A percentile compares a stretch with the other conserved stretches of the same genome.
phyloP scores from a whole-genome alignment of 2,113 vertebrate genomes.

The Barbus barbus region DNA sequence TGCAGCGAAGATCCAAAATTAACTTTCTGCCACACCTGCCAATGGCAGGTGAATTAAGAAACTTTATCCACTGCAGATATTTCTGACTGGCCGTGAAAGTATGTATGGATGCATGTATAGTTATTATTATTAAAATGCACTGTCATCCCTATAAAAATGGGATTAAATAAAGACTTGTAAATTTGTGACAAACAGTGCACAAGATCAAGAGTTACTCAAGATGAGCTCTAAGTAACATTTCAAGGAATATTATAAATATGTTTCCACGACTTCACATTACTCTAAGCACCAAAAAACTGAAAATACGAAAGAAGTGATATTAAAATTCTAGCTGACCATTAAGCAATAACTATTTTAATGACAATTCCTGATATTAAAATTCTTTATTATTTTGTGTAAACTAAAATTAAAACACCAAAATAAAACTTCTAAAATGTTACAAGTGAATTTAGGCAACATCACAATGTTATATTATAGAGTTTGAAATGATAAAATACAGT shows the following conservation, averaged over 20 bases:
- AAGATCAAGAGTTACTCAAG: too few relatives aligned
- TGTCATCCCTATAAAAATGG: too few relatives aligned
- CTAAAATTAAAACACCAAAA: too few relatives aligned
- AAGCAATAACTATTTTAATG: background rate
- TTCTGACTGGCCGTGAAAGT: background rate
- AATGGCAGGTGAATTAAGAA: background rate
- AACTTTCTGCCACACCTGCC: background rate
- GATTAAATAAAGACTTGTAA: too few relatives aligned
- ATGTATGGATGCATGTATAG: background rate
- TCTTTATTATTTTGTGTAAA: background rate
- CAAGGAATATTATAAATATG: background rate
- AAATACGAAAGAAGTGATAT: background rate
- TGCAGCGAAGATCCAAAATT: background rate
- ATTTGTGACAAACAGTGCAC: too few relatives aligned
- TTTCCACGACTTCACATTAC: constrained; percentile 1
- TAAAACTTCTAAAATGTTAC: too few relatives aligned
- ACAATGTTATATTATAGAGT: too few relatives aligned
- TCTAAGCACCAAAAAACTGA: background rate
- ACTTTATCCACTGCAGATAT: background rate
- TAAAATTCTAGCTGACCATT: background rate
- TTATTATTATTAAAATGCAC: background rate
- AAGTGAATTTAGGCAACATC: too few relatives aligned
- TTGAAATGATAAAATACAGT: background rate
- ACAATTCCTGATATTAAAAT: background rate
- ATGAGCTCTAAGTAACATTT: too few relatives aligned